Conservation (phyloP, 2,888 invertebrate genomes). For the Salpingus planirostris region DNA sequence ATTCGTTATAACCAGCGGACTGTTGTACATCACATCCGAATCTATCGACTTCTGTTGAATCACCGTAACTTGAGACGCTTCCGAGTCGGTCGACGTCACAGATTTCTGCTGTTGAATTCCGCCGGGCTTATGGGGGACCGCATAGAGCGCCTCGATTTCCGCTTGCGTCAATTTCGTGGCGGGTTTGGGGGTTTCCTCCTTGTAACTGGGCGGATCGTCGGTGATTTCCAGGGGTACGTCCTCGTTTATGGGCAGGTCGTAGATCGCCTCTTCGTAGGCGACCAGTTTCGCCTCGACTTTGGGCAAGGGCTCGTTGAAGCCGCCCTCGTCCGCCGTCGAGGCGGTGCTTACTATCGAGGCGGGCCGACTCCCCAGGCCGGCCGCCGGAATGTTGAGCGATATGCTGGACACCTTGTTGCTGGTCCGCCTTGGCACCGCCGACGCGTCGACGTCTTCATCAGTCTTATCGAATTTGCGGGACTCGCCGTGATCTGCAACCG, state of each 20-base stretch:
- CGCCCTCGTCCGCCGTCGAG: constrained; percentile 51
- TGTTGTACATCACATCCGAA: constrained; percentile 37
- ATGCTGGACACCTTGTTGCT: constrained; percentile 48
- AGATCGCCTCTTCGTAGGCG: constrained; percentile 33
- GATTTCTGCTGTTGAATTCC: constrained; percentile 40
- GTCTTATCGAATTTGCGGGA: constrained; percentile 28
- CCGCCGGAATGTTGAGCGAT: constrained; percentile 54
- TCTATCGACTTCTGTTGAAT: constrained; percentile 33
- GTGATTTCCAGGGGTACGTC: constrained; percentile 26
- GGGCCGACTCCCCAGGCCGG: constrained; percentile 53
- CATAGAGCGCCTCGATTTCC: constrained; percentile 36
- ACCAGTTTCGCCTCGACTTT: constrained; percentile 52
- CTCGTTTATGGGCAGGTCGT: constrained; percentile 28
- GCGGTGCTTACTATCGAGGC: constrained; percentile 62
- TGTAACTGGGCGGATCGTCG: constrained; percentile 12
- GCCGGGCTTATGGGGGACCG: constrained; percentile 29
- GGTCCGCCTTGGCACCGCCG: constrained; percentile 40
- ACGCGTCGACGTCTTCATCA: constrained; percentile 24
- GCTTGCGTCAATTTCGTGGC: constrained; percentile 22
- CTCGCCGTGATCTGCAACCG: constrained; percentile 24
- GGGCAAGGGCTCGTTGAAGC: constrained; percentile 63
- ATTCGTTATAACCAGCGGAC: constrained; percentile 28
- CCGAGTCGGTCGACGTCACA: constrained; percentile 34
- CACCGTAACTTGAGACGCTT: constrained; percentile 34
- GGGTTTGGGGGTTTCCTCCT: constrained; percentile 16